A percentile compares a stretch with the other conserved stretches of the same genome.
These are phyloP conservation scores for Peromyscus californicus DNA, from an alignment of 2,113 vertebrate genomes.

Conservation along the genomic window DNA sequence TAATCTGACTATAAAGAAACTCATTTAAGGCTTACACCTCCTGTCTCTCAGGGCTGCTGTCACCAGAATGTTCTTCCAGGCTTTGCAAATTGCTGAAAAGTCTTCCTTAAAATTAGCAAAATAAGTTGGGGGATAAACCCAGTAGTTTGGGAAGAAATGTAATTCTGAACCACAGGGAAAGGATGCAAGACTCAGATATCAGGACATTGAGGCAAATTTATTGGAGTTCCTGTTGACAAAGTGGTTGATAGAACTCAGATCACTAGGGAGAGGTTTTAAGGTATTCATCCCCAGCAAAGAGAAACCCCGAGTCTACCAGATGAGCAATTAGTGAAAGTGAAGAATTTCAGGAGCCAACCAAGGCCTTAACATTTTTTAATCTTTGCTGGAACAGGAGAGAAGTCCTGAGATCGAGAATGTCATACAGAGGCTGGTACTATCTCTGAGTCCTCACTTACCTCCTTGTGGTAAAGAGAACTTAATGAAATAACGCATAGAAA, in stretches of 20 bases:
- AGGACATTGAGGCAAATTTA: background rate
- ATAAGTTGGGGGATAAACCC: background rate
- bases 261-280: conserved; percentile 20
- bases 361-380: too few relatives aligned
- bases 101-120: conserved; percentile 58
- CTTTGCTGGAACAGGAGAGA: background rate
- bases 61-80: conserved; percentile 54
- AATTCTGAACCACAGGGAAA: conserved; percentile 6
- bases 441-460: background rate
- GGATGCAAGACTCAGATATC: background rate
- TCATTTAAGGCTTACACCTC: conserved; percentile 75
- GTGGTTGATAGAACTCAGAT: background rate
- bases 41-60: conserved; percentile 74
- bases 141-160: background rate
- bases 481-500: background rate
- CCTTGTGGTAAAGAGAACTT: background rate
- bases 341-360: background rate
- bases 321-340: background rate
- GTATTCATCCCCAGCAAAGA: background rate
- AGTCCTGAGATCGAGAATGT: background rate
- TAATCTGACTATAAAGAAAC: conserved; percentile 78
- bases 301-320: background rate
- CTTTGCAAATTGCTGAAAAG: conserved; percentile 42
- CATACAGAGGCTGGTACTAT: background rate
- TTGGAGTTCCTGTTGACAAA: background rate